These are phyloP conservation scores for Xiphophorus couchianus DNA, from an alignment of 2,113 vertebrate species.

Conservation along the genomic window DNA sequence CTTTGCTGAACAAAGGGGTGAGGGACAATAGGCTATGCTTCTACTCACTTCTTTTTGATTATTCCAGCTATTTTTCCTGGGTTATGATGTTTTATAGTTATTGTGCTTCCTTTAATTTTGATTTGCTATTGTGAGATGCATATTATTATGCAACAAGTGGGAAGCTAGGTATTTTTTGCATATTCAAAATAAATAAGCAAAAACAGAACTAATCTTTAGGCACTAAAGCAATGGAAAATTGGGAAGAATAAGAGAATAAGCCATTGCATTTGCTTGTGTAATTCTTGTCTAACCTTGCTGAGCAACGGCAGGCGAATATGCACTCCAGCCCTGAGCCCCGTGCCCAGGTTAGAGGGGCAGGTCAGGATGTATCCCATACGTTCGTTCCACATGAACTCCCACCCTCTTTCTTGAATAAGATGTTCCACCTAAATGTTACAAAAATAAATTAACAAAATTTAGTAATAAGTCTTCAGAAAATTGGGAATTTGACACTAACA, in stretches of 20 bases:
- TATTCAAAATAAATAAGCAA: too few relatives aligned
- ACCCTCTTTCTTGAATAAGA: conserved; percentile 89
- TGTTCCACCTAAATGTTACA: conserved; percentile 84
- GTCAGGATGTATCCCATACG: conserved; percentile 89
- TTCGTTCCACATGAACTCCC: conserved; percentile 98
- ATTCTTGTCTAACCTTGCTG: conserved; percentile 81
- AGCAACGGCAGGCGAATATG: conserved; percentile 88
- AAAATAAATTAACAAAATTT: not conserved
- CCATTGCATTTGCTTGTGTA: not conserved
- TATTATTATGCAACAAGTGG: too few relatives aligned
- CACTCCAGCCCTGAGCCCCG: conserved; percentile 89
- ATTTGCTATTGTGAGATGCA: too few relatives aligned
- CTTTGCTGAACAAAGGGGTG: too few relatives aligned
- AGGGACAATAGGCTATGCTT: too few relatives aligned
- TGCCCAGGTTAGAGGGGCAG: conserved; percentile 92
- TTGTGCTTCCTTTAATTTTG: too few relatives aligned
- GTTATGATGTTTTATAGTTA: too few relatives aligned
- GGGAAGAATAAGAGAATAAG: not conserved
- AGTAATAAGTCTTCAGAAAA: not conserved
- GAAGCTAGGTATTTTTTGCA: too few relatives aligned
- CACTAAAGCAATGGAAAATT: not conserved
- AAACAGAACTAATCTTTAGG: not conserved
- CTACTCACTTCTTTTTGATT: too few relatives aligned
- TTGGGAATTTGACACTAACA: not conserved
- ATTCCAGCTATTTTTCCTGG: too few relatives aligned